Evolutionary conservation across 2,113 vertebrate genomes (phyloP).

Genomic region (Labrus mixtus): DNA sequence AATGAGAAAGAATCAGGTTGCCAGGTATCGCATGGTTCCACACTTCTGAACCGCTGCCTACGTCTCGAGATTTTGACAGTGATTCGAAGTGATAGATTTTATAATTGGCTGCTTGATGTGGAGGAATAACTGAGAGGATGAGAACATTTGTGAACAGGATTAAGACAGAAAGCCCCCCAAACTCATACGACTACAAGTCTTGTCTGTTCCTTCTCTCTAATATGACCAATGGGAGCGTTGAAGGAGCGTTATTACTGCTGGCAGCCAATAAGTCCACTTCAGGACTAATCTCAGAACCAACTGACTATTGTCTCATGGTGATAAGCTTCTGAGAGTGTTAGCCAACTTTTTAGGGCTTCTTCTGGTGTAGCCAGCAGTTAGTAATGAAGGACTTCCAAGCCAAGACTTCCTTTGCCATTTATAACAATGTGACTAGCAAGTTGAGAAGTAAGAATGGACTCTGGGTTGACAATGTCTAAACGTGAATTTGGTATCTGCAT

Average conservation of each 20-base stretch:
- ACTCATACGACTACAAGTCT: neutral
- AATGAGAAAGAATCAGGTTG: constrained; percentile 48
- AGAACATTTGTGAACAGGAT: neutral
- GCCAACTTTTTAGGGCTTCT: no score
- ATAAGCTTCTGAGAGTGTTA: no score
- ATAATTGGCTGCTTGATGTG: neutral
- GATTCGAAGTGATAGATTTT: neutral
- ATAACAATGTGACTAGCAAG: no score
- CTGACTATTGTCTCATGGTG: no score
- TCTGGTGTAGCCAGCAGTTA: no score
- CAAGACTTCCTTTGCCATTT: no score
- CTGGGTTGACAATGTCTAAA: no score
- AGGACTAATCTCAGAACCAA: neutral
- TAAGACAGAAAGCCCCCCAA: neutral
- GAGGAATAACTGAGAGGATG: neutral
- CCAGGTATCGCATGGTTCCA: neutral
- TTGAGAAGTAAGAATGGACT: no score
- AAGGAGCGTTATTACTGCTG: neutral
- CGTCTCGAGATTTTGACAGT: no score
- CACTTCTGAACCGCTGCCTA: neutral
- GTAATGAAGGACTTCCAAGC: no score
- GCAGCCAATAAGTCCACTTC: neutral
- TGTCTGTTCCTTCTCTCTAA: neutral
- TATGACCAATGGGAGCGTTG: neutral
- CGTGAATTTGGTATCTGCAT: no score